Evolutionary conservation across 2,888 invertebrate species (phyloP), one percentile per base, ranked within the genome.

Genomic region (Hymenopus coronatus): DNA sequence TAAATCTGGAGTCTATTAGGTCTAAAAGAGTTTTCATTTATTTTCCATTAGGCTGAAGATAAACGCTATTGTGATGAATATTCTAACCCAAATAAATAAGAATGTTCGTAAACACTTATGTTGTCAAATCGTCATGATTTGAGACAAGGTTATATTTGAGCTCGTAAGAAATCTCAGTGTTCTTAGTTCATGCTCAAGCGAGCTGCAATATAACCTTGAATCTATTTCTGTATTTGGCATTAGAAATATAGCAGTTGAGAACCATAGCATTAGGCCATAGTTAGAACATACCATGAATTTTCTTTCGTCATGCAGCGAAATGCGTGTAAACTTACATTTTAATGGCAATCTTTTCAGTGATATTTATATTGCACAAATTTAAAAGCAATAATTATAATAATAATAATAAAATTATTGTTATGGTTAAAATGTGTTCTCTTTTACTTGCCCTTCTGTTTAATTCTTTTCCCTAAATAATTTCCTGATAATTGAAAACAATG

Each of bases 301-400:
- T 70, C 54, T 12, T 40, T 40, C 40, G 40, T 40, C 40, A 70
- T 85, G 70, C 27, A 28, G 14, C 25, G 25, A 12, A 46, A 46
- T 86, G 81, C 54, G 25, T 86, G 81, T 70, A 81, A 85, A 86
- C 28, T 54, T 70, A 54, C 54, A 28, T 86, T 86, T 86, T 86
- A 81, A 86, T 81, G 81, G 81, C 9, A 40, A 86, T 86, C 81
- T 30, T 81, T 70, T 86, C 70, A 82, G 82, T 82, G 82, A 87
- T 87, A 87, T 87, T 87, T 87, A 87, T 87, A 87, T n/a, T 87
- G 82, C 87, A 87, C 87, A 87, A 82, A n/a, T 87, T 87, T 82
- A n/a, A 82, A 82, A 87, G 87, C 87, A 87, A 87, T 70, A 70
- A 70, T 70, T 70, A 70, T 70, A 70, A 70, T 40, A 40, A 40